Base-by-base conservation (phyloP, 2,888 invertebrate genomes). In the Ornithoptera priamus region DNA sequence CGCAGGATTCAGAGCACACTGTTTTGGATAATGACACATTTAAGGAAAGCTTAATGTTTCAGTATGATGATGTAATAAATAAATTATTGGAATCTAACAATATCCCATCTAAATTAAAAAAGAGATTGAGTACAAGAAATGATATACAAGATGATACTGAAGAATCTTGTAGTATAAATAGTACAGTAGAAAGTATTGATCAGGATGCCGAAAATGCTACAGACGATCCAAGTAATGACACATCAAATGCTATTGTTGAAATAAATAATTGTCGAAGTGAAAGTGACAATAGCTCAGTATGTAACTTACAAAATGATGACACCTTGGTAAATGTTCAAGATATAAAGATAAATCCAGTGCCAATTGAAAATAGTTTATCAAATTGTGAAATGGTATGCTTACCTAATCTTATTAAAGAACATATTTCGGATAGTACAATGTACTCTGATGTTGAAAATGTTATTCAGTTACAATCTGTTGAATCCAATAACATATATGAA, bases 381-480 rank as follows among this genome's bases (percentile, higher is more conserved):
- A 64, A 67, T 15, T 67, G 50, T 42, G 39, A 70, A 70, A 50
- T 53, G 58, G 57, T 57, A 10, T 46, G 57, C 56, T 50, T 66
- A 66, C 59, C 64, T n/a, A 59, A 64, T 56, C 22, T 58, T 22
- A 56, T 36, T 20, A 57, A 15, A 42, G 58, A 65, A n/a, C 17
- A 62, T 46, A 57, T 18, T n/a, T n/a, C 17, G 17, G n/a, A 53
- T n/a, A 12, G 10, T 22, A 58, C 22, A 58, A 7, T 6, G 7
- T 22, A 58, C 7, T 58, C 18, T 15, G 22, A 12, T 7, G 22
- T 58, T 4, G 22, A 58, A 58, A 46, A 15, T 46, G 46, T 15
- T 2, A 4, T 46, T 10, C 57, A 24, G 8, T 53, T n/a, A 7
- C 53, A 53, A n/a, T n/a, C 39, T 17, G 39, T 46, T 62, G 15